Percentiles rank a stretch among this genome's conserved stretches.
Evolutionary conservation across 1,140 invertebrate genomes (phyloP).

Genomic region (Penaeus indicus): DNA sequence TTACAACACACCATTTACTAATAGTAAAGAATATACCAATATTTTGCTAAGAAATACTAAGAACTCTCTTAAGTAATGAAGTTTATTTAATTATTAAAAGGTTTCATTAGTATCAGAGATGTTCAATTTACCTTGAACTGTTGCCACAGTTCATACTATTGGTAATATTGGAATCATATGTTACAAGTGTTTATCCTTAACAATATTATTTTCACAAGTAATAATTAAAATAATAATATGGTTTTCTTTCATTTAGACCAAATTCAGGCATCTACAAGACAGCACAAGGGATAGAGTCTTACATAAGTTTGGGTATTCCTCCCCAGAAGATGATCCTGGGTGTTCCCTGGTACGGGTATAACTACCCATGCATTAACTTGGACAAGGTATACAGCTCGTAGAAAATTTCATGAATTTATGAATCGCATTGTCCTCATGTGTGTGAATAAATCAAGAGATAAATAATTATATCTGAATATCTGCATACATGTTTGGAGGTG

Average conservation of each 20-base stretch:
- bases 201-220: no score
- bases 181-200: no score
- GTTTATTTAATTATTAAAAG: no score
- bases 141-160: no score
- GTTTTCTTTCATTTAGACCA: slow-evolving; percentile 59
- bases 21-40: background rate
- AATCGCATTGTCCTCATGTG: background rate
- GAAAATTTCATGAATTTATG: background rate
- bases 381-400: slow-evolving; percentile 64
- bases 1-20: background rate
- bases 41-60: background rate
- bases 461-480: background rate
- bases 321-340: slow-evolving; percentile 67
- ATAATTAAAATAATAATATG: background rate
- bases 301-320: slow-evolving; percentile 66
- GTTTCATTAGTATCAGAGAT: no score
- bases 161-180: no score
- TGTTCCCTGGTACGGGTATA: slow-evolving; percentile 69
- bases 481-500: background rate
- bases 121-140: no score
- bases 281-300: slow-evolving; percentile 66
- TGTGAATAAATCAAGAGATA: slow-evolving; percentile 12
- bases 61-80: no score
- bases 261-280: slow-evolving; percentile 68
- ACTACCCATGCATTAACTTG: slow-evolving; percentile 69